Evolutionary conservation across 2,113 vertebrate species (phyloP).

Genomic region (Dunckerocampus dactyliophorus): DNA sequence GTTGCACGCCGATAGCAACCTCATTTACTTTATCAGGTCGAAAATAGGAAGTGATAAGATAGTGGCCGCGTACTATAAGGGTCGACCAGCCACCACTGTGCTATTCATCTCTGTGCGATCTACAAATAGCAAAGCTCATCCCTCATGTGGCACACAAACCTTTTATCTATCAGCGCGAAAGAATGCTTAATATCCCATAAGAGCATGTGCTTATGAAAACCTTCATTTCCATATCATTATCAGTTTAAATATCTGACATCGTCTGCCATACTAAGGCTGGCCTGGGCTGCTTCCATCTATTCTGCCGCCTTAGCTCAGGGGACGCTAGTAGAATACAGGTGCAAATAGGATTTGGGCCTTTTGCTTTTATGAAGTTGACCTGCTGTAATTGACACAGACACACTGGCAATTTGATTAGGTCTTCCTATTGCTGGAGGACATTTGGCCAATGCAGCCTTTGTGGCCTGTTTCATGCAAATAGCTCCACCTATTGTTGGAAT

Average conservation of each 20-base stretch:
- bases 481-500: constrained; percentile 66
- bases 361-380: constrained; percentile 67
- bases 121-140: constrained; percentile 65
- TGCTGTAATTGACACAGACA: constrained; percentile 65
- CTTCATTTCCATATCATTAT: constrained; percentile 62
- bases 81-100: constrained; percentile 46
- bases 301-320: constrained; percentile 32
- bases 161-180: constrained; percentile 60
- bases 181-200: constrained; percentile 60
- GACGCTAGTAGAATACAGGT: constrained; percentile 50
- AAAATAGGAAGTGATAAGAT: constrained; percentile 68
- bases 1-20: constrained; percentile 67
- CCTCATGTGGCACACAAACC: constrained; percentile 38
- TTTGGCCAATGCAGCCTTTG: constrained; percentile 40
- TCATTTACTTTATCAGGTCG: constrained; percentile 70
- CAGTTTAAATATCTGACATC: constrained; percentile 30
- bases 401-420: constrained; percentile 65
- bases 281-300: constrained; percentile 16
- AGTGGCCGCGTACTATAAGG: constrained; percentile 52
- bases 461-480: constrained; percentile 66
- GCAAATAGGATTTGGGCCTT: constrained; percentile 59
- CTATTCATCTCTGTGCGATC: constrained; percentile 65
- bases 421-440: constrained; percentile 57
- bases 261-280: constrained; percentile 26
- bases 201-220: constrained; percentile 55